Conservation (phyloP, 1,140 invertebrate genomes). For the Aphis craccivora region DNA sequence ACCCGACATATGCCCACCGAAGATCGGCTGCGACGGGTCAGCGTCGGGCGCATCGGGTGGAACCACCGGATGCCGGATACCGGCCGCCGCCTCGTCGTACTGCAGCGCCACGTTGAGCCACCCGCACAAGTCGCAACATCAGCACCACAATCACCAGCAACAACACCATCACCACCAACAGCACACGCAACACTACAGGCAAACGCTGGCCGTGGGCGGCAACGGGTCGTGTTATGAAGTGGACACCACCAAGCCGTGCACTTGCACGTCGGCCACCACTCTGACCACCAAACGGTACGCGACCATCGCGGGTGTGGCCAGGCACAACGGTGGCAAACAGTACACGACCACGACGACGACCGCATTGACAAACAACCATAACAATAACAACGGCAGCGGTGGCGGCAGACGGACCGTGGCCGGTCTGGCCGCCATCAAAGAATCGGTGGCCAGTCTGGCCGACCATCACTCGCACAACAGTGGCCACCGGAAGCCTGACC, state of each 20-base stretch:
- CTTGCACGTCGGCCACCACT: background rate
- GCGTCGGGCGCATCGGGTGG: too few relatives aligned
- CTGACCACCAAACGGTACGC: conserved; percentile 49
- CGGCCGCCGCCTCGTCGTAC: background rate
- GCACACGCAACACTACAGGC: conserved; percentile 28
- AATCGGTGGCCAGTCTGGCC: background rate
- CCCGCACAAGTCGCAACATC: conserved; percentile 8
- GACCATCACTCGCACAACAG: background rate
- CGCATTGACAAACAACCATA: background rate
- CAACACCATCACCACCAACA: background rate
- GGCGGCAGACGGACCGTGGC: background rate
- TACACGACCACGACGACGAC: conserved; percentile 14
- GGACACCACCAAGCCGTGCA: conserved; percentile 42
- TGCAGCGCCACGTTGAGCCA: conserved; percentile 14
- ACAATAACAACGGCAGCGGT: background rate
- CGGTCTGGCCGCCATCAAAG: conserved; percentile 30
- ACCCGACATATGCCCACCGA: conserved; percentile 49
- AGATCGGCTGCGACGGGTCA: background rate
- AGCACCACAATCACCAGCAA: background rate
- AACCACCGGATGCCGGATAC: background rate
- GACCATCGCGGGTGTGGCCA: conserved; percentile 42
- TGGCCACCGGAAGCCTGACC: conserved; percentile 30
- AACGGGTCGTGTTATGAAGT: conserved; percentile 43
- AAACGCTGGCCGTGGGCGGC: background rate
- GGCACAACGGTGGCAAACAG: conserved; percentile 47